These are phyloP conservation scores for Salminus brasiliensis DNA, from an alignment of 2,113 vertebrate genomes.

Conservation along the genomic window DNA sequence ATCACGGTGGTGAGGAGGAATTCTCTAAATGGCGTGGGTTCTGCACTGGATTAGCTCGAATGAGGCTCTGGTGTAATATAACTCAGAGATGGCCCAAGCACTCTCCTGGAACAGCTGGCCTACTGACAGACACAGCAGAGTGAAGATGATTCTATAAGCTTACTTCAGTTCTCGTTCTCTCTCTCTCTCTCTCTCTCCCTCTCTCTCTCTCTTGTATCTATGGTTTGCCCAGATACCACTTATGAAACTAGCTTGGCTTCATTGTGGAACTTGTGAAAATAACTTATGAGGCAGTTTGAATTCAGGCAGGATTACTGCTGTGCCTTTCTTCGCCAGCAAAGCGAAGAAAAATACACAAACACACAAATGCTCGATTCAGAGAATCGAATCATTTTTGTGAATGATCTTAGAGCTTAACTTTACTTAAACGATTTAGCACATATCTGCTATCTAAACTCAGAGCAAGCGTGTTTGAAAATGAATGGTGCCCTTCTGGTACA, in stretches of 20 bases:
- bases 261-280: not conserved
- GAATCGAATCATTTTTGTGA: not conserved
- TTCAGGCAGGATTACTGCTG: not conserved
- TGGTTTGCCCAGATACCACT: not conserved
- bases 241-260: not conserved
- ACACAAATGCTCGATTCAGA: not conserved
- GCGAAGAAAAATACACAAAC: not conserved
- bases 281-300: not conserved
- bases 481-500: too few species aligned
- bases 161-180: not conserved
- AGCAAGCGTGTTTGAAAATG: too few species aligned
- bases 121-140: not conserved
- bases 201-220: not conserved
- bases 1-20: constrained; percentile 19
- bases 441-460: not conserved
- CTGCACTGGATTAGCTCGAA: constrained; percentile 8
- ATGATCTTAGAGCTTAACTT: not conserved
- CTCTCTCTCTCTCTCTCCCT: not conserved
- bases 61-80: constrained; percentile 32
- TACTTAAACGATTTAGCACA: not conserved
- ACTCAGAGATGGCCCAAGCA: constrained; percentile 5
- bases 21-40: constrained; percentile 14
- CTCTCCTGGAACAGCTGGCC: not conserved
- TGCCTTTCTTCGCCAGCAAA: not conserved
- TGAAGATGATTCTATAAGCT: not conserved